Conservation (phyloP, 2,888 invertebrate species). For the Alcis repandata region DNA sequence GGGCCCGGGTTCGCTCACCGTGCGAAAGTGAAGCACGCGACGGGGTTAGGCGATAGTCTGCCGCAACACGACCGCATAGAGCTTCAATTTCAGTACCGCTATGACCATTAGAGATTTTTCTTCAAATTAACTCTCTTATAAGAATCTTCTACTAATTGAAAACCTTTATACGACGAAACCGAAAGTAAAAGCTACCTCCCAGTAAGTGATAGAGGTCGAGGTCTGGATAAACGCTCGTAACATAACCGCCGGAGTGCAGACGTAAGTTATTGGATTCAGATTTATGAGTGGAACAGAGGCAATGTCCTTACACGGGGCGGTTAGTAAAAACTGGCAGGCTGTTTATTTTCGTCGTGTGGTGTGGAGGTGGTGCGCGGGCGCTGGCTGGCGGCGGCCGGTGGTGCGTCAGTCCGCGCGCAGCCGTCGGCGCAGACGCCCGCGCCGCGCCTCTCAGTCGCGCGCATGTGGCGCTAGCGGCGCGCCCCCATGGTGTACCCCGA, state of each 20-base stretch:
- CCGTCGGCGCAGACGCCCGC: slow-evolving; percentile 79
- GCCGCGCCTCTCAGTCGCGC: slow-evolving; percentile 65
- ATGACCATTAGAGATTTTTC: neutral
- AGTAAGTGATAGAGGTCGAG: neutral
- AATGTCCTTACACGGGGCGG: slow-evolving; percentile 54
- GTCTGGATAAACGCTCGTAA: slow-evolving; percentile 1
- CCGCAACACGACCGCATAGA: slow-evolving; percentile 41
- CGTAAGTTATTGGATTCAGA: slow-evolving; percentile 48
- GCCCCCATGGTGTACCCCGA: slow-evolving; percentile 88
- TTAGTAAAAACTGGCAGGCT: slow-evolving; percentile 52
- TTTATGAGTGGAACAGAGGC: slow-evolving; percentile 50
- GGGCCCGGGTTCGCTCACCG: slow-evolving; percentile 76
- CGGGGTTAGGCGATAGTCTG: slow-evolving; percentile 42
- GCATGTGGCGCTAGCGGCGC: slow-evolving; percentile 73
- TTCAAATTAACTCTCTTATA: neutral
- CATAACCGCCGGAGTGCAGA: slow-evolving; percentile 19
- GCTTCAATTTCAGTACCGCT: slow-evolving; percentile 17
- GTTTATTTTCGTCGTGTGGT: slow-evolving; percentile 50
- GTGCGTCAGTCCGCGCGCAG: slow-evolving; percentile 75
- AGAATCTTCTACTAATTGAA: neutral
- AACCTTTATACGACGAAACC: neutral
- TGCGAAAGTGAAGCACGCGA: slow-evolving; percentile 82
- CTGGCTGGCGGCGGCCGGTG: slow-evolving; percentile 31
- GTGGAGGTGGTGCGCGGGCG: slow-evolving; percentile 39
- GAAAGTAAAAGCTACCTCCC: slow-evolving; percentile 2